A percentile compares a stretch with the other conserved stretches of the same genome.
Evolutionary conservation across 1,140 invertebrate species (phyloP).

Genomic region (Armadillidium nasatum): DNA sequence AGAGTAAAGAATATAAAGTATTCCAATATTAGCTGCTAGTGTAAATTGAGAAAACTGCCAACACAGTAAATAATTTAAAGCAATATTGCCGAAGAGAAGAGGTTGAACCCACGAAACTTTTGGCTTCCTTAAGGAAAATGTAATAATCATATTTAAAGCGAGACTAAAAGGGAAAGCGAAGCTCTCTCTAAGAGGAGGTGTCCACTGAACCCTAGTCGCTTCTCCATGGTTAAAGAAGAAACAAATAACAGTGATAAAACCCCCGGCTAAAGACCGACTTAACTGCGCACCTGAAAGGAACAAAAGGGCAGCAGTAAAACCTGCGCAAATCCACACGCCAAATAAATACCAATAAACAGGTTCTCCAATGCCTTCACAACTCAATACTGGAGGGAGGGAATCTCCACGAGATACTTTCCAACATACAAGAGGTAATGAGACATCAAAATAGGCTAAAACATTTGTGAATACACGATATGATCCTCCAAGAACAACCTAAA

Average conservation of each 20-base stretch:
- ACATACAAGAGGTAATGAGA: slow-evolving; percentile 46
- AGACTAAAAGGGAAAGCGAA: slow-evolving; percentile 68
- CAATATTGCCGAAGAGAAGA: slow-evolving; percentile 44
- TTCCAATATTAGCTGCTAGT: slow-evolving; percentile 61
- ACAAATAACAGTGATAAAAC: slow-evolving; percentile 60
- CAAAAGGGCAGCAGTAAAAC: slow-evolving; percentile 59
- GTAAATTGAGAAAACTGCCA: slow-evolving; percentile 79
- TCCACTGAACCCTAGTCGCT: slow-evolving; percentile 70
- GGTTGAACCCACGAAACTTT: slow-evolving; percentile 32
- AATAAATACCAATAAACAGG: slow-evolving; percentile 71
- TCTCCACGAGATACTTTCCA: slow-evolving; percentile 50
- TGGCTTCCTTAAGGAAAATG: slow-evolving; percentile 46
- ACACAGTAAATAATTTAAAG: slow-evolving; percentile 55
- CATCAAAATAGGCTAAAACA: slow-evolving; percentile 26
- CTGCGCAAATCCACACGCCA: slow-evolving; percentile 62
- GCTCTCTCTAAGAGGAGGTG: slow-evolving; percentile 74
- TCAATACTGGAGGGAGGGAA: slow-evolving; percentile 48
- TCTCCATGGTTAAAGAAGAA: slow-evolving; percentile 78
- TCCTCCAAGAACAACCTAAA: slow-evolving; percentile 58
- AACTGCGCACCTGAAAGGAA: slow-evolving; percentile 61
- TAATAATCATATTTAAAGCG: slow-evolving; percentile 49
- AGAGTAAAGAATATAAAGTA: slow-evolving; percentile 41
- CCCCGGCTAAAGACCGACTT: slow-evolving; percentile 62
- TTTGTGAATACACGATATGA: slow-evolving; percentile 45
- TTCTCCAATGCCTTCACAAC: slow-evolving; percentile 71